Conservation (phyloP, 2,888 invertebrate genomes). For the Scaptomyza polygonia region DNA sequence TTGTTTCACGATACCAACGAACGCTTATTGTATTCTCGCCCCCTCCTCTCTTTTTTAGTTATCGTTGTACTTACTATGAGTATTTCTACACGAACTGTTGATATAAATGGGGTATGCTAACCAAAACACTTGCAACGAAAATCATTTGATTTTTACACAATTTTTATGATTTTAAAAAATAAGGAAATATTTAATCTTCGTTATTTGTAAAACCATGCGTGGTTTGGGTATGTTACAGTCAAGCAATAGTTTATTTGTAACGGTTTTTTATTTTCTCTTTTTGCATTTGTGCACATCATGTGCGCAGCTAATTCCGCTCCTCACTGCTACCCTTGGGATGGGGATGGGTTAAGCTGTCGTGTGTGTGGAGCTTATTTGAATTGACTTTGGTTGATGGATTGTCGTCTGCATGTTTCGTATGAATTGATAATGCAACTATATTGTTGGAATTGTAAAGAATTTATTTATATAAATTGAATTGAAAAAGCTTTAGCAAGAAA, state of each 20-base stretch:
- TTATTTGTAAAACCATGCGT: too few relatives aligned
- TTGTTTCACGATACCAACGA: constrained; percentile 21
- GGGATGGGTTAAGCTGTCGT: background rate
- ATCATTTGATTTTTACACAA: background rate
- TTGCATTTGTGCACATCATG: constrained; percentile 37
- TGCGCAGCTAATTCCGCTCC: constrained; percentile 29
- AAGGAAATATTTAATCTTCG: too few relatives aligned
- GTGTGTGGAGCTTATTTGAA: constrained; percentile 42
- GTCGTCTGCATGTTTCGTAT: constrained; percentile 35
- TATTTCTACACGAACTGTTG: background rate
- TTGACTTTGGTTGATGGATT: constrained; percentile 51
- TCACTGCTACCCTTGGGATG: background rate
- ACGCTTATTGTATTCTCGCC: constrained; percentile 14
- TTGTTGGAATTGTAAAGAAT: constrained; percentile 18
- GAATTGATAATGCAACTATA: constrained; percentile 43
- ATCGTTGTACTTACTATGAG: constrained; percentile 18
- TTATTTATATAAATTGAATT: constrained; percentile 29
- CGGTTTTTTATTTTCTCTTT: background rate
- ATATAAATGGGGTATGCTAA: background rate
- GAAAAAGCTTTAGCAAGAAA: constrained; percentile 12
- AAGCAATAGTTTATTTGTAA: background rate
- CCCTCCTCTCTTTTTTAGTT: background rate
- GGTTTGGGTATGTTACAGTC: background rate
- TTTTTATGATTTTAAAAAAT: background rate
- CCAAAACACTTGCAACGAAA: background rate